These are phyloP conservation scores for Heliocidaris tuberculata DNA, from an alignment of 35 echinoderm and acorn worm genomes.

Conservation along the genomic window DNA sequence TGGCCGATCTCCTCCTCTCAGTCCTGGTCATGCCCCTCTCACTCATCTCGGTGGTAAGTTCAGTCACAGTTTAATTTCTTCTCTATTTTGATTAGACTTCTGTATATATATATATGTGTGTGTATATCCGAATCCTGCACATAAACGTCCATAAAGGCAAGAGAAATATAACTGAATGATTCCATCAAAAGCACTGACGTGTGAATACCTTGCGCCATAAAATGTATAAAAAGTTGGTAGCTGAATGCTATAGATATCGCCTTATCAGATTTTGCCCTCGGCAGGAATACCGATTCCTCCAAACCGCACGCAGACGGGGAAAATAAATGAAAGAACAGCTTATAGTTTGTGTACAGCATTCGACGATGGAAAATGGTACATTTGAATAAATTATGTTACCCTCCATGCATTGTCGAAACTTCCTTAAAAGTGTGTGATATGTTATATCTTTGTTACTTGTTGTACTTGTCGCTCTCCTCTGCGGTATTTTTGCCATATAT, in stretches of 20 bases:
- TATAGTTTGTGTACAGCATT: too few relatives aligned
- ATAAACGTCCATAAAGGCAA: neutral
- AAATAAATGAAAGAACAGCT: too few relatives aligned
- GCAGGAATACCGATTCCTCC: neutral
- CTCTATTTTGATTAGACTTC: neutral
- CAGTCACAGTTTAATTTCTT: neutral
- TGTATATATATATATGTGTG: neutral
- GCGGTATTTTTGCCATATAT: too few relatives aligned
- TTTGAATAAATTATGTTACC: too few relatives aligned
- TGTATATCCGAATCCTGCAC: neutral
- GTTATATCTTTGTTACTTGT: too few relatives aligned
- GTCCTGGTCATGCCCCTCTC: slow-evolving; percentile 88
- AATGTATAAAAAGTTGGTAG: neutral
- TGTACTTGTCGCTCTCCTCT: too few relatives aligned
- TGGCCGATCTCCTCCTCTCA: slow-evolving; percentile 80
- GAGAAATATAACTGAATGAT: neutral
- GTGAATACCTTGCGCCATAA: neutral
- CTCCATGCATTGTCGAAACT: too few relatives aligned
- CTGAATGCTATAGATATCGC: neutral
- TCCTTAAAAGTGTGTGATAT: too few relatives aligned
- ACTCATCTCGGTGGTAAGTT: slow-evolving; percentile 81
- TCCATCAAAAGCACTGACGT: neutral
- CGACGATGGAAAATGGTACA: too few relatives aligned
- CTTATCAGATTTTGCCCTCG: neutral
- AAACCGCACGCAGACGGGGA: too few relatives aligned